Evolutionary conservation across 2,113 vertebrate genomes (phyloP), one percentile per base, ranked within the genome.

Genomic region (Phocoena sinus): DNA sequence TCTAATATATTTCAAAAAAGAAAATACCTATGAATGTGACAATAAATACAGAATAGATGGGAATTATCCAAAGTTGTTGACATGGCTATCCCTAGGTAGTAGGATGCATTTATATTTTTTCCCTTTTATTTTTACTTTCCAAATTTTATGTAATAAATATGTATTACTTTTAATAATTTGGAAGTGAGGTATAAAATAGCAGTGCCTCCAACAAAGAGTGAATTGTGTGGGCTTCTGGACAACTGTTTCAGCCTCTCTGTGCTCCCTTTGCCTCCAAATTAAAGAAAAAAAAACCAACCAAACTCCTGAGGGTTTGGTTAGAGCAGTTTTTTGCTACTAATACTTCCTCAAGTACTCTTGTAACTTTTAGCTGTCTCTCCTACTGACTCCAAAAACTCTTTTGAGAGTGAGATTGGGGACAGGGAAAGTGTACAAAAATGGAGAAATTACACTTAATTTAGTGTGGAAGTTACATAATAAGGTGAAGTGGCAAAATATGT

Each of bases 101-200:
- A 41, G 60, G 50, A 79, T 70, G 31, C 25, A 60, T 15, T 95
- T 93, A 26, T 8, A 25, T 62, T 50, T 70, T 82, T 50, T 31
- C 26, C 26, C 14, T 28, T 90, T 73, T 53, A 80, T 9, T 36
- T 89, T 76, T 82, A 71, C 73, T 91, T 97, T 89, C n/a, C 36
- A 87, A 47, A 67, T 82, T 68, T 92, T 79, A 73, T 83, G 4
- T 44, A 82, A 38, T 68, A 36, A 81, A n/a, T 80, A 56, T 58
- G 5, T n/a, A 47, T 95, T 96, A 47, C 28, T 95, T 96, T 91
- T 91, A 82, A 97, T 85, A 41, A 44, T 93, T 96, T 89, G 56
- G 90, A 97, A 96, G 86, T 85, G 77, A 73, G 10, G 70, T 88
- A 20, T 38, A 50, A 91, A 95, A 62, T 94, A 85, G 82, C 36